Base-by-base conservation (phyloP, 1,140 invertebrate species). In the Drosophila burlai region DNA sequence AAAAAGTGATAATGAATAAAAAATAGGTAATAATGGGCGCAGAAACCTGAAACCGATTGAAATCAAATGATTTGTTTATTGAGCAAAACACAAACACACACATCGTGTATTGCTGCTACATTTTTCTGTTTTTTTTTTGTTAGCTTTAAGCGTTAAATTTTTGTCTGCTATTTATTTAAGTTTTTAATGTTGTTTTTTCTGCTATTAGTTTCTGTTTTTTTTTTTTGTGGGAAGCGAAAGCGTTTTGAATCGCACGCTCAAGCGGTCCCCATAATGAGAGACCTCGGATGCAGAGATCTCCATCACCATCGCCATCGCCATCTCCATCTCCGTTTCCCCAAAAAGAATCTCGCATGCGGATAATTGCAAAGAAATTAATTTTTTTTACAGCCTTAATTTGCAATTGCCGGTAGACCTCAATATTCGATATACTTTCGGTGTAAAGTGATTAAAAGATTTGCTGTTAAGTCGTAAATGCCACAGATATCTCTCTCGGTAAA, bases 241-340 rank as follows among this genome's bases (percentile, higher is more conserved):
- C 83, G 83, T 76, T 85, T 66, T 55, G 61, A 86, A 86, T 85
- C 78, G 68, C 82, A 85, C 82, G 82, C 81, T 81, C 76, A 83
- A 80, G 50, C 76, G 74, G 59, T 75, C 45, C 50, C 63, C 80
- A 59, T 85, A 81, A 84, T 84, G 47, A 54, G 52, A 36, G 54
- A 73, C 71, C 71, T 75, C 72, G 59, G 40, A 74, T 40, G 46
- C 57, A 31, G 46, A 52, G 57, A 67, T 71, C 52, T 55, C 7
- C 36, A 43, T 26, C 26, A 9, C 47, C 24, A 49, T 31, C 29
- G 29, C 47, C 24, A 50, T n/a, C n/a, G n/a, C n/a, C n/a, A n/a
- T 61, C 55, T 13, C 3, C 43, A 13, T 63, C 59, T 47, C n/a
- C 34, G 36, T 42, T 49, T 24, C 26, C 55, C 45, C 54, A 40